Conservation (phyloP, 2,888 invertebrate species). For the Sinodicranocentrus sp. region DNA sequence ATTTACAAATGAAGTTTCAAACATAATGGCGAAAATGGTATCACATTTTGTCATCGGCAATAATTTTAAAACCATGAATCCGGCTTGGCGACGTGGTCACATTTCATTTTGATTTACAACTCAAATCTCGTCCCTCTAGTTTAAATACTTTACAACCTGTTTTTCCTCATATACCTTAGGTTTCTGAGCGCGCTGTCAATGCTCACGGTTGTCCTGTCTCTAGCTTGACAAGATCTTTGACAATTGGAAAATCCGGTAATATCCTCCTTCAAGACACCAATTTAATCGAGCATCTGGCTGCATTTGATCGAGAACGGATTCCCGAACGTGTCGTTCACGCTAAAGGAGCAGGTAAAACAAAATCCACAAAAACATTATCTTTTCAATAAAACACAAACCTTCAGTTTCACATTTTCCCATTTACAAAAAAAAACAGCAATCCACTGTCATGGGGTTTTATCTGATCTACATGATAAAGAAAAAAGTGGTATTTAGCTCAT, state of each 20-base stretch:
- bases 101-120: no score
- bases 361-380: no score
- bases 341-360: constrained; percentile 79
- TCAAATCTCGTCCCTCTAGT: not conserved
- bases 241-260: constrained; percentile 92
- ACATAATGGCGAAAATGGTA: no score
- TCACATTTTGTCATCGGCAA: no score
- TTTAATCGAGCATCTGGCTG: constrained; percentile 77
- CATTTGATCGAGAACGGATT: constrained; percentile 82
- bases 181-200: constrained; percentile 56
- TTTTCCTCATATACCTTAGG: constrained; percentile 9
- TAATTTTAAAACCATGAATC: no score
- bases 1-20: no score
- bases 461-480: no score
- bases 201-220: constrained; percentile 71
- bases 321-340: constrained; percentile 83
- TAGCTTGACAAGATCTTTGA: constrained; percentile 80
- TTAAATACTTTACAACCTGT: not conserved
- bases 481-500: no score
- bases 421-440: no score
- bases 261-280: constrained; percentile 78
- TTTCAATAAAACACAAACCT: not conserved
- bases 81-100: no score
- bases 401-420: no score
- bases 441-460: no score